Base-by-base conservation (phyloP, 2,113 vertebrate genomes). In the Alces alces region DNA sequence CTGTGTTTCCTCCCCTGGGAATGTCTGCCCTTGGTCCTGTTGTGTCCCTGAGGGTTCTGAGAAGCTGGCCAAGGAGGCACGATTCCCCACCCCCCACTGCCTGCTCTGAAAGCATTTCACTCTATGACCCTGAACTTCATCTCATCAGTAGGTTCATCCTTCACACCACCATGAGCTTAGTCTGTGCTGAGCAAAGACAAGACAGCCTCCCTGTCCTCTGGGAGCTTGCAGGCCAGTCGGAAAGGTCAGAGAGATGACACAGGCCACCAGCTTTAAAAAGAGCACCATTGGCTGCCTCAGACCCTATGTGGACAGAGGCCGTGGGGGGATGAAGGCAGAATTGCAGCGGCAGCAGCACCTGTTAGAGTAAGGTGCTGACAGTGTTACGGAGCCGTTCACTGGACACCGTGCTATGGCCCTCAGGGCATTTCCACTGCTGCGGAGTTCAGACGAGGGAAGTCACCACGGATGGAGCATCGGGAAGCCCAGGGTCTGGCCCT, bases 1-100 rank as follows among this genome's bases (percentile, higher is more conserved):
- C 84, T 52, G 28, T 50, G 43, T 91, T 94, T 70, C 70, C 45
- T 92, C 66, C 95, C 66, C 58, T 58, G 85, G 84, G 57, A 89
- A 60, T 17, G n/a, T 76, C 12, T 54, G 43, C 60, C 43, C 28
- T 28, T 76, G 15, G 1, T 60, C 47, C 57, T 93, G 25, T 79
- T 87, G 57, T 58, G 17, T 89, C 43, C 92, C 58, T 36, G 27
- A 90, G 73, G 50, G 30, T n/a, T 92, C 52, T 79, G 61, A 97
- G 89, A 60, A 64, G 12, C 23, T 93, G 60, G 76, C 47, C 2
- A 2, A 55, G 80, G 54, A 84, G 54, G 16, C 28, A 11, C 1
- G 50, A 28, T 73, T 13, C 28, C 4, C 19, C 1, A 1, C 4
- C 9, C n/a, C 64, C n/a, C 5, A 2, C n/a, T 1, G 4, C 13